A percentile compares a stretch with the other conserved stretches of the same genome.
Evolutionary conservation across 2,797 vertebrate species (phyloP).

Genomic region (Petrocephalus schoutedeni): DNA sequence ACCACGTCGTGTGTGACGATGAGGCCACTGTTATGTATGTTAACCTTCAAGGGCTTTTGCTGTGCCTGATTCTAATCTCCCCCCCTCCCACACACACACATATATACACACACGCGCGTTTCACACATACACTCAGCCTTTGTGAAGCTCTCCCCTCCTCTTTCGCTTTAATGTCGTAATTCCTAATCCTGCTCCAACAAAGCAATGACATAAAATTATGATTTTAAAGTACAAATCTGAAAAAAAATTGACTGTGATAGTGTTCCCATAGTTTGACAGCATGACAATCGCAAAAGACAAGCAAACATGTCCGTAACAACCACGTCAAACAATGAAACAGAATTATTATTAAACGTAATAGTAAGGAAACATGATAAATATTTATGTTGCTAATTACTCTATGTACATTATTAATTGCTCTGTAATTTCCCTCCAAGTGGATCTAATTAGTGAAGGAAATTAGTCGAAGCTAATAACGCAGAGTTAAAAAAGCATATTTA

Average conservation of each 20-base stretch:
- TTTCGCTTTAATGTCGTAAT: not conserved
- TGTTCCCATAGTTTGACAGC: not conserved
- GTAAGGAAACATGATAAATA: conserved; percentile 56
- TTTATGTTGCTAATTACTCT: conserved; percentile 65
- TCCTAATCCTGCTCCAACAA: not conserved
- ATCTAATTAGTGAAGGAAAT: conserved; percentile 67
- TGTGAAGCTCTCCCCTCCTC: not conserved
- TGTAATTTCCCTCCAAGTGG: conserved; percentile 64
- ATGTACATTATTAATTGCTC: conserved; percentile 69
- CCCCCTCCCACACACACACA: not conserved
- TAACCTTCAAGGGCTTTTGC: not conserved
- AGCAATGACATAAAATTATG: not conserved
- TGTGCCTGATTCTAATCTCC: not conserved
- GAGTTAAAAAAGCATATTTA: conserved; percentile 64
- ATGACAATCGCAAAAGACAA: not conserved
- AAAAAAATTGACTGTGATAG: not conserved
- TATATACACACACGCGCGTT: not conserved
- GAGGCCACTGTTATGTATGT: not conserved
- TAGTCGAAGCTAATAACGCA: conserved; percentile 66
- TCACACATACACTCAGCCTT: not conserved
- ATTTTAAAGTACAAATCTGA: not conserved
- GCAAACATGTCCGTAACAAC: not conserved
- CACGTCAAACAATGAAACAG: conserved; percentile 44
- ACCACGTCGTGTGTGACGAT: not conserved
- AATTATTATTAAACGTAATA: conserved; percentile 27